Conservation (phyloP, 2,888 invertebrate genomes). For the Pollenia amentaria region DNA sequence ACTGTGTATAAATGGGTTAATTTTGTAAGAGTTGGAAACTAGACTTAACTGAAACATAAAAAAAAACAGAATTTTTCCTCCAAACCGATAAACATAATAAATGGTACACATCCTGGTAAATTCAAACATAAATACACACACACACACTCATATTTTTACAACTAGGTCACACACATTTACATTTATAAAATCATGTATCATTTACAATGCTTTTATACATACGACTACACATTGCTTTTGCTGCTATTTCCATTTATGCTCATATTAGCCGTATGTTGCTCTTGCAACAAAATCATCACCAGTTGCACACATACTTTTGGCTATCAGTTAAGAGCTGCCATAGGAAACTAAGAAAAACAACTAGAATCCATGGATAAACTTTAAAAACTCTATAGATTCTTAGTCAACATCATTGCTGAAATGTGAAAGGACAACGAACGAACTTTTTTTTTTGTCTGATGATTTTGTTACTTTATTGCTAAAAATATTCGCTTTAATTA, state of each 20-base stretch:
- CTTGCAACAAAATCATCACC: too few relatives aligned
- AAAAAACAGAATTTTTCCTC: conserved; percentile 58
- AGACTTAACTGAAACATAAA: conserved; percentile 48
- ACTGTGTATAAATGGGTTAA: not conserved
- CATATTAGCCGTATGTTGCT: too few relatives aligned
- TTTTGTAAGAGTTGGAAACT: conserved; percentile 21
- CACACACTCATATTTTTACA: too few relatives aligned
- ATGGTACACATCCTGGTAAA: conserved; percentile 70
- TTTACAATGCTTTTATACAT: conserved; percentile 26
- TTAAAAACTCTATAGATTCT: conserved; percentile 32
- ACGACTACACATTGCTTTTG: too few relatives aligned
- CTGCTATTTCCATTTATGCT: too few relatives aligned
- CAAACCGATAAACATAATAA: conserved; percentile 69
- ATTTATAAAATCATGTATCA: conserved; percentile 41
- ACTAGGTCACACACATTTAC: conserved; percentile 42
- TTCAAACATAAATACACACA: conserved; percentile 60
- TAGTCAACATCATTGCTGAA: conserved; percentile 30
- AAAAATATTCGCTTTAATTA: conserved; percentile 54
- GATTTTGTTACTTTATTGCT: conserved; percentile 15
- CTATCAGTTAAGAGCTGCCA: conserved; percentile 33
- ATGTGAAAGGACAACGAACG: conserved; percentile 34
- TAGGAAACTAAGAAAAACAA: not conserved
- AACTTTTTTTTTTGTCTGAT: not conserved
- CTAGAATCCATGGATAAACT: conserved; percentile 13
- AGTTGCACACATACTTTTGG: too few relatives aligned